These are phyloP conservation scores for Lucinisca nassula DNA, from an alignment of 2,888 invertebrate genomes.

Conservation along the genomic window DNA sequence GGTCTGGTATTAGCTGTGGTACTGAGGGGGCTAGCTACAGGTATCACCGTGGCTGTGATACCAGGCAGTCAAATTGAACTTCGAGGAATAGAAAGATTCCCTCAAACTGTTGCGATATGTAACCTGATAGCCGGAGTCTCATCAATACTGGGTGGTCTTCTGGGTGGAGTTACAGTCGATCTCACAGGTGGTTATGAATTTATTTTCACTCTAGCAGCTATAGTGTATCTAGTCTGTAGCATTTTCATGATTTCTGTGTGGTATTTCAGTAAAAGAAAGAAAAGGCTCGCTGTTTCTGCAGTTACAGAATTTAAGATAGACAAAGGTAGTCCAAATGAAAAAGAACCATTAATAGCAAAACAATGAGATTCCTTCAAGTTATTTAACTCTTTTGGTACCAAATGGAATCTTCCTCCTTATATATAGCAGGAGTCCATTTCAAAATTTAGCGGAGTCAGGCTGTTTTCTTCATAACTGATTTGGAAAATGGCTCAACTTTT, in stretches of 20 bases:
- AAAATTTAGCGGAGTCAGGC: too few species aligned
- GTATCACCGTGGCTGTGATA: constrained; percentile 11
- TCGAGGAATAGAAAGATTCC: constrained; percentile 40
- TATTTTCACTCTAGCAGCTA: constrained; percentile 39
- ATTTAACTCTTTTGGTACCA: too few species aligned
- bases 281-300: neutral
- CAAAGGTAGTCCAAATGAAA: neutral
- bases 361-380: too few species aligned
- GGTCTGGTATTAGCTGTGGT: constrained; percentile 28
- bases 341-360: neutral
- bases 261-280: neutral
- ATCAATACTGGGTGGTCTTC: constrained; percentile 31
- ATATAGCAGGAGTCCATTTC: too few species aligned
- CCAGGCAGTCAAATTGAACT: constrained; percentile 47
- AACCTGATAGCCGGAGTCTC: constrained; percentile 35
- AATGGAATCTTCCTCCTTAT: too few species aligned
- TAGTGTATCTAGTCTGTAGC: neutral
- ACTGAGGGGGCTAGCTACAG: constrained; percentile 38
- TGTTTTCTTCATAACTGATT: too few species aligned
- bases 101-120: constrained; percentile 40
- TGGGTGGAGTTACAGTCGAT: constrained; percentile 42
- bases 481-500: too few species aligned
- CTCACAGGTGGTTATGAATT: constrained; percentile 43
- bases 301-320: neutral
- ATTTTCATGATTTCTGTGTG: neutral